phyloP scores from a whole-genome alignment of 2,113 vertebrate genomes.

The Ceyx melanurus region DNA sequence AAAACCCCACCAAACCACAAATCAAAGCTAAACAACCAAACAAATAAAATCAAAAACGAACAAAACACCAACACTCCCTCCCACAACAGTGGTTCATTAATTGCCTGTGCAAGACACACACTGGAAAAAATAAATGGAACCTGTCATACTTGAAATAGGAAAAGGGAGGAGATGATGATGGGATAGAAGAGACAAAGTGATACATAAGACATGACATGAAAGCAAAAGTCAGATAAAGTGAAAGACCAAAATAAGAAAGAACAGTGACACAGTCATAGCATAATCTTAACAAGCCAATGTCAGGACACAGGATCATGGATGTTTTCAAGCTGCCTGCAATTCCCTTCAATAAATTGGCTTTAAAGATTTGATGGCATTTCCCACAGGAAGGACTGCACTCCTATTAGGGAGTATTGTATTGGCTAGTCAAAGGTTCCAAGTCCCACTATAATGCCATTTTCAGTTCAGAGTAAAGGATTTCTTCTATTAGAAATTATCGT shows the following conservation, averaged over 20 bases:
- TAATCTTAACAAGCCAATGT: slow-evolving; percentile 1
- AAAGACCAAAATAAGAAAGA: slow-evolving; percentile 6
- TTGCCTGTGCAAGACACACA: background rate
- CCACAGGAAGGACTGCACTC: background rate
- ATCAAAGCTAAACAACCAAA: no score
- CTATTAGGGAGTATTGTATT: background rate
- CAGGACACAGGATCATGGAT: slow-evolving; percentile 28
- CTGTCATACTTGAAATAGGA: background rate
- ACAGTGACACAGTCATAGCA: background rate
- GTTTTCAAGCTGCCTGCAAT: slow-evolving; percentile 44
- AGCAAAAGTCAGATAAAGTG: background rate
- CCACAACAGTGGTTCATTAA: background rate
- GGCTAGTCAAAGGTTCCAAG: background rate
- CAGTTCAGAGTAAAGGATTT: background rate
- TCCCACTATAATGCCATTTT: background rate
- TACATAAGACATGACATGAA: background rate
- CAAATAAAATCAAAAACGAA: no score
- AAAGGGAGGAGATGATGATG: background rate
- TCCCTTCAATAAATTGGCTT: slow-evolving; percentile 26
- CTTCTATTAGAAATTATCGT: background rate
- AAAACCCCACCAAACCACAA: background rate
- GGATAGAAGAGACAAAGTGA: background rate
- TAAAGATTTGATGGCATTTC: slow-evolving; percentile 22
- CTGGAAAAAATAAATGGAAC: slow-evolving; percentile 2
- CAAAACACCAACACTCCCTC: no score